phyloP scores from a whole-genome alignment of 2,797 vertebrate species.

The Phataginus tricuspis region DNA sequence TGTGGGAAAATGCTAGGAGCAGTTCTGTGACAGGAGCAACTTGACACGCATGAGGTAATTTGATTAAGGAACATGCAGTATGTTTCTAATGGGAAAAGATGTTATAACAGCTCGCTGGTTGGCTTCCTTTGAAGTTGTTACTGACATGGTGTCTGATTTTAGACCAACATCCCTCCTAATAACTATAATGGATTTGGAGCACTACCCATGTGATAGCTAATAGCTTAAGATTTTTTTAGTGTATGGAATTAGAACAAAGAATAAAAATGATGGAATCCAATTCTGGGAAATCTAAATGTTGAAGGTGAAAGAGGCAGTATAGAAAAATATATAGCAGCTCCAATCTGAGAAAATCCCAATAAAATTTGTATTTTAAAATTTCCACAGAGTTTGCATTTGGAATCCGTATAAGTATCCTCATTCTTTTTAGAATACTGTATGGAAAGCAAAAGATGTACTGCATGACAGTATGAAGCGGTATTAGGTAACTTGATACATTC shows the following conservation, averaged over 20 bases:
- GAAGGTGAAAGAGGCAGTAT: not conserved
- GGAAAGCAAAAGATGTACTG: not conserved
- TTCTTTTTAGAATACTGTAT: not conserved
- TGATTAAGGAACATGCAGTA: conserved; percentile 25
- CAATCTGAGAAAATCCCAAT: conserved; percentile 11
- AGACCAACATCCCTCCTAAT: not conserved
- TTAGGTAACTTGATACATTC: not conserved
- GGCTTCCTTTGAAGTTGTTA: conserved; percentile 32
- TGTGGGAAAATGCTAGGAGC: conserved; percentile 3
- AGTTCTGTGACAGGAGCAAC: conserved; percentile 36
- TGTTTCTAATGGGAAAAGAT: conserved; percentile 15
- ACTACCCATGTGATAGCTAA: not conserved
- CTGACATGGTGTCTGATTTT: conserved; percentile 17
- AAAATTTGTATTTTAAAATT: conserved; percentile 28
- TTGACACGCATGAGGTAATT: conserved; percentile 27
- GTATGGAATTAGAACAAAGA: not conserved
- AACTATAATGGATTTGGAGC: not conserved
- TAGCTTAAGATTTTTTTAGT: not conserved
- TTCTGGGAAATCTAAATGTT: not conserved
- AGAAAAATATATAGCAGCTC: not conserved
- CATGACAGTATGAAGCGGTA: not conserved
- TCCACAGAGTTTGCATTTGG: not conserved
- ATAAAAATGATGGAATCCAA: not conserved
- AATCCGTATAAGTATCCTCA: not conserved
- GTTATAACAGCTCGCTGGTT: not conserved